Evolutionary conservation across 2,797 vertebrate species (phyloP), one percentile per base, ranked within the genome.

Genomic region (Geotrypetes seraphini): DNA sequence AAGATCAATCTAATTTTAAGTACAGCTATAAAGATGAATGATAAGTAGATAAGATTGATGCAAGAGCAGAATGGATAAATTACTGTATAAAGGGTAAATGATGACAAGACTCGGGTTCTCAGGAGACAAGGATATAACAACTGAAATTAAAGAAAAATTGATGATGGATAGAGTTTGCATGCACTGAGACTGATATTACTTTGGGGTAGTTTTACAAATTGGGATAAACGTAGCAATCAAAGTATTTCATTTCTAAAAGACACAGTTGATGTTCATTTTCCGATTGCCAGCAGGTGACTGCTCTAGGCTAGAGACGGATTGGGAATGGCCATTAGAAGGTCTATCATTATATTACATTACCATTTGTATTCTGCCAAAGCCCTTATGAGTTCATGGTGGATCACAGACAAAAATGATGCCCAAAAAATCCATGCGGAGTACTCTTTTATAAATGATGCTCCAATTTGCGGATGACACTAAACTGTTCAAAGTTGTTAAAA

Each of bases 71-170:
- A 63, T 75, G 73, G 83, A 85, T 84, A 82, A 84, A 84, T 83
- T 82, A n/a, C n/a, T n/a, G n/a, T n/a, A 83, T 76, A 80, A 81
- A 82, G 78, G 74, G 76, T 74, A 79, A 77, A 80, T 65, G 76
- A 74, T 79, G 80, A 81, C 79, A 80, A 72, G 62, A 33, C 60
- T 59, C 59, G 43, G 57, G 63, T 57, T 76, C 79, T 66, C 74
- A 39, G 38, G 76, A 76, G 78, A 71, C 50, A 55, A 53, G 46
- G 71, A 78, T 79, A 71, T 63, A 79, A 80, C 81, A 82, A 80
- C 73, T 75, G 73, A 78, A 75, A 73, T 69, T 66, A 67, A 66
- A 79, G 62, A 61, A 38, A 2, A 29, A 76, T 79, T 75, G 75
- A 78, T 79, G 79, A 79, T 73, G 71, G 72, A 66, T 71, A 57